Percentiles rank a stretch among this genome's conserved stretches.
Conservation (phyloP, 2,888 invertebrate genomes). For the Athetis lepigone region DNA sequence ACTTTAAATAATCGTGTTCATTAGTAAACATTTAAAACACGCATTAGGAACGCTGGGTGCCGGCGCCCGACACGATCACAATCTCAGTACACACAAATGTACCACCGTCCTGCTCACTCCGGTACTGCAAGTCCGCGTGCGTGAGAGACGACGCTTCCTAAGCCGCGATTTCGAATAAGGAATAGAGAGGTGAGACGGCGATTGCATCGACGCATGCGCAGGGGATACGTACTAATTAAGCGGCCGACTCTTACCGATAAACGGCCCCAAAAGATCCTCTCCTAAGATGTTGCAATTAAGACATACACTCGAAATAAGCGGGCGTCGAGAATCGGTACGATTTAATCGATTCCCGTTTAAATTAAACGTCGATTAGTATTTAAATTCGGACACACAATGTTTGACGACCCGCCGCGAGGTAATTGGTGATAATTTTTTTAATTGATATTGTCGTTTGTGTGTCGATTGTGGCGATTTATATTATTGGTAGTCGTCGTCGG, state of each 20-base stretch:
- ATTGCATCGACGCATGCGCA: slow-evolving; percentile 82
- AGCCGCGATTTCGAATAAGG: slow-evolving; percentile 72
- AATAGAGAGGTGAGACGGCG: slow-evolving; percentile 83
- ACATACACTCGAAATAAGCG: slow-evolving; percentile 78
- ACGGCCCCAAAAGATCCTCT: slow-evolving; percentile 67
- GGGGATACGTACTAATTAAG: slow-evolving; percentile 88
- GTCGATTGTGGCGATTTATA: slow-evolving; percentile 69
- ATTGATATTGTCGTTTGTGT: slow-evolving; percentile 75
- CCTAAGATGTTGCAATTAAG: slow-evolving; percentile 79
- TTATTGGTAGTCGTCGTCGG: slow-evolving; percentile 58
- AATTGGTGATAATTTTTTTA: slow-evolving; percentile 85
- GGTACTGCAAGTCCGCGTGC: slow-evolving; percentile 43
- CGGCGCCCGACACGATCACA: slow-evolving; percentile 85
- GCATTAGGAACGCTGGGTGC: slow-evolving; percentile 88
- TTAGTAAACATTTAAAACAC: slow-evolving; percentile 90
- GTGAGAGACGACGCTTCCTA: slow-evolving; percentile 68
- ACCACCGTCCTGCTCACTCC: slow-evolving; percentile 71
- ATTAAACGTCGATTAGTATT: slow-evolving; percentile 81
- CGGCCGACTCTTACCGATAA: slow-evolving; percentile 71
- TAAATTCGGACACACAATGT: slow-evolving; percentile 80
- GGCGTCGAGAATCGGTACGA: slow-evolving; percentile 74
- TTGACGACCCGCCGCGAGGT: slow-evolving; percentile 79
- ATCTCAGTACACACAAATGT: slow-evolving; percentile 77
- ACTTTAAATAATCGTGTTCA: slow-evolving; percentile 90
- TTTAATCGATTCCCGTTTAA: slow-evolving; percentile 79